Conservation (phyloP, 1,140 invertebrate species). For the Microplitis demolitor region DNA sequence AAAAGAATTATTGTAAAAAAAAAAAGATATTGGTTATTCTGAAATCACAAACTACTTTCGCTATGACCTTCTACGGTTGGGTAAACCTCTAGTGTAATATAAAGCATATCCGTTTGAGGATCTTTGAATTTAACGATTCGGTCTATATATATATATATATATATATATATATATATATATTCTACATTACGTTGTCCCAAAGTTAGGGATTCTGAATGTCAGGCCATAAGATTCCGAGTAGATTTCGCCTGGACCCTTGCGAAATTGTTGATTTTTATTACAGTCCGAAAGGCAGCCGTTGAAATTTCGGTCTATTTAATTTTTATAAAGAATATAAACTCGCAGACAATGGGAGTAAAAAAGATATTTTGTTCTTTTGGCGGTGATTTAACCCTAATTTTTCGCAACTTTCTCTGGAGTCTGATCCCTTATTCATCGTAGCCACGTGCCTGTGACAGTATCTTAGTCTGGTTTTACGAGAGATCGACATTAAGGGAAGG, state of each 20-base stretch:
- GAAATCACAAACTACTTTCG: slow-evolving; percentile 27
- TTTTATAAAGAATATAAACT: neutral
- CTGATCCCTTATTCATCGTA: neutral
- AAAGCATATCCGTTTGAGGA: neutral
- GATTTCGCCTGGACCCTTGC: neutral
- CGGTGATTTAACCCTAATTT: neutral
- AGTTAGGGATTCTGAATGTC: neutral
- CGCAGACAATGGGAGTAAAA: too few relatives aligned
- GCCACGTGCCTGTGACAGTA: slow-evolving; percentile 21
- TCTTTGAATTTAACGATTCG: slow-evolving; percentile 13
- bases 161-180: too few relatives aligned
- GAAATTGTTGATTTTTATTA: neutral
- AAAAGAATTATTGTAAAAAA: slow-evolving; percentile 3
- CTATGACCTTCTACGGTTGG: slow-evolving; percentile 25
- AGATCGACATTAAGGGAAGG: slow-evolving; percentile 19
- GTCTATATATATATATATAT: neutral
- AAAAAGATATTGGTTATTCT: slow-evolving; percentile 16
- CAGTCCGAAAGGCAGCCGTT: neutral
- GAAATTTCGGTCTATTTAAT: neutral
- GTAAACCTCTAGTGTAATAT: slow-evolving; percentile 9
- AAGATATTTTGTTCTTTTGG: neutral
- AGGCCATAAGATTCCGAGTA: neutral
- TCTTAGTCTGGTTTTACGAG: neutral
- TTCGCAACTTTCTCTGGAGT: neutral
- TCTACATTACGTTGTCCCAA: slow-evolving; percentile 1